Conservation (phyloP, 2,113 vertebrate genomes). For the Herpailurus yagouaroundi region DNA sequence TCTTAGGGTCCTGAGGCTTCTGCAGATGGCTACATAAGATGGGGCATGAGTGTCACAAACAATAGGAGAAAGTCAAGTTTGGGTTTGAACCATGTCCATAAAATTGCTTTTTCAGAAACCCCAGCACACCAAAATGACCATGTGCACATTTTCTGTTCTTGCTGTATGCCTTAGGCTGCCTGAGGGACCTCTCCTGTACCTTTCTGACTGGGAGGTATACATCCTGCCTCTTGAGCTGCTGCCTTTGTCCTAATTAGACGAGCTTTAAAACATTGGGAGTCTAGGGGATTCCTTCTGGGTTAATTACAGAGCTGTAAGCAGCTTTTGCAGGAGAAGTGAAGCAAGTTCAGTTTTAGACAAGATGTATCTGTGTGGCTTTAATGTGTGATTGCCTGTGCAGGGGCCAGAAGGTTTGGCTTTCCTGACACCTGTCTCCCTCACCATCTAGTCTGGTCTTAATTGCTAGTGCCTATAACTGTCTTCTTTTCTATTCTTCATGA, state of each 20-base stretch:
- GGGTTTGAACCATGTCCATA: neutral
- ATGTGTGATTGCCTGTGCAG: neutral
- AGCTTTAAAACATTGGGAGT: neutral
- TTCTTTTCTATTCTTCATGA: neutral
- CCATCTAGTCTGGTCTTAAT: neutral
- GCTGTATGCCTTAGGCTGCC: neutral
- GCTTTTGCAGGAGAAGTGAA: slow-evolving; percentile 35
- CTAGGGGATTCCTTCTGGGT: slow-evolving; percentile 15
- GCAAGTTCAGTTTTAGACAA: neutral
- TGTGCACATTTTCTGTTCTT: neutral
- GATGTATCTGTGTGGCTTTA: neutral
- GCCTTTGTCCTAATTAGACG: slow-evolving; percentile 31
- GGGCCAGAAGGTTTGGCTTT: neutral
- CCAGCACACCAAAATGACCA: neutral
- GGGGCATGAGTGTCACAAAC: neutral
- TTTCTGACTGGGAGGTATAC: neutral
- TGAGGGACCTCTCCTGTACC: neutral
- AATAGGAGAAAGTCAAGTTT: neutral
- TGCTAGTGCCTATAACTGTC: neutral
- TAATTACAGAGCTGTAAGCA: slow-evolving; percentile 42
- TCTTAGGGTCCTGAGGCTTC: neutral
- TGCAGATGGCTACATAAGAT: neutral
- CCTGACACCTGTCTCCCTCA: neutral
- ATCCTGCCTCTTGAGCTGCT: neutral
- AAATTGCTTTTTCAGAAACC: neutral